Conservation (phyloP, 2,797 vertebrate species). For the Pangasius mekongensis region DNA sequence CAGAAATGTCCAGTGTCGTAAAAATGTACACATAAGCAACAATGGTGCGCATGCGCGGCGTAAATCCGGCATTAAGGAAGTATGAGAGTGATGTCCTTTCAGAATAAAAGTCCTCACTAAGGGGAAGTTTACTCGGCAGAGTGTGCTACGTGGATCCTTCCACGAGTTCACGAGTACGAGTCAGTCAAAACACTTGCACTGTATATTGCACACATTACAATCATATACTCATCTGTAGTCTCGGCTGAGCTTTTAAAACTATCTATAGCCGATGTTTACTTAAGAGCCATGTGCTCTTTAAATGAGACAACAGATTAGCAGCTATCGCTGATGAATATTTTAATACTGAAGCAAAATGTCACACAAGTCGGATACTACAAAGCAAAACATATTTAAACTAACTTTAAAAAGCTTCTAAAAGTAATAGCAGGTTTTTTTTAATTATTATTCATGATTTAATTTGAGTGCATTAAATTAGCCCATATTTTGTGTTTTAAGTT, state of each 20-base stretch:
- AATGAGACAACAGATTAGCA: not conserved
- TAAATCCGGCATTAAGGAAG: not conserved
- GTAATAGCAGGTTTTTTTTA: not conserved
- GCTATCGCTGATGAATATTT: not conserved
- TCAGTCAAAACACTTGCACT: not conserved
- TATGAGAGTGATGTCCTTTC: not conserved
- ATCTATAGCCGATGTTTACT: not conserved
- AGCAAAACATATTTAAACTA: not conserved
- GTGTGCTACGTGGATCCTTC: not conserved
- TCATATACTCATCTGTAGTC: not conserved
- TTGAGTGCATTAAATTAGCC: not conserved
- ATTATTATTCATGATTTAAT: not conserved
- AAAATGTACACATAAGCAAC: not conserved
- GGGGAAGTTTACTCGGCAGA: not conserved
- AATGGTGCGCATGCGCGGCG: not conserved
- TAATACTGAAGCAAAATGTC: no score
- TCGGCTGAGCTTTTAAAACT: not conserved
- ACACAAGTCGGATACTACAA: not conserved
- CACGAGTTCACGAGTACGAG: not conserved
- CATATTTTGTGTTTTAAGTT: not conserved
- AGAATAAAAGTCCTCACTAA: not conserved
- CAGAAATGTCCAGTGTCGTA: not conserved
- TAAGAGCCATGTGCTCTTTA: not conserved
- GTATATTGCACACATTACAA: not conserved
- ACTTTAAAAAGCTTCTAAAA: not conserved